phyloP scores from a whole-genome alignment of 2,113 vertebrate species.

The Oxyruncus cristatus region DNA sequence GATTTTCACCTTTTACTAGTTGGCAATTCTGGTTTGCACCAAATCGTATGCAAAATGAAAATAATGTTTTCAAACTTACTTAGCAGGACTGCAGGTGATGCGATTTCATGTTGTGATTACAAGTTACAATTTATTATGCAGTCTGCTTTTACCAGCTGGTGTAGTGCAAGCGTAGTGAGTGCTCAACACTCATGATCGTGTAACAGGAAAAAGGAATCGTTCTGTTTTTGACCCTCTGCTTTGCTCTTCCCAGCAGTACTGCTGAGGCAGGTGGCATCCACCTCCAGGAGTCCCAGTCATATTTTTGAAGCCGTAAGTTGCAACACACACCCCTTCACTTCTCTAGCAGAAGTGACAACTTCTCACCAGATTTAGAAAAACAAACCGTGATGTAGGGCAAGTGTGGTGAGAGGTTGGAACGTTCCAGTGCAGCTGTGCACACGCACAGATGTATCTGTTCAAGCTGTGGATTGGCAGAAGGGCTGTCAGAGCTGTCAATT shows the following conservation, averaged over 20 bases:
- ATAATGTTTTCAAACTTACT: neutral
- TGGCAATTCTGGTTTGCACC: neutral
- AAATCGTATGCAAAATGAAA: neutral
- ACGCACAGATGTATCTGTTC: rapidly evolving
- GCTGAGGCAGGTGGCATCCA: neutral
- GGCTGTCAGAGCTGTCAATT: neutral
- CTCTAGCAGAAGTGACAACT: neutral
- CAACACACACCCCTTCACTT: neutral
- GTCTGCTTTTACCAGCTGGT: neutral
- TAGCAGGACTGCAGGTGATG: neutral
- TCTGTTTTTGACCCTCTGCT: neutral
- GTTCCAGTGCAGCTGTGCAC: neutral
- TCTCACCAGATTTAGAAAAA: neutral
- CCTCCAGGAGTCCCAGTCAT: neutral
- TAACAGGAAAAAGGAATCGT: neutral
- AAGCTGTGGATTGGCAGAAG: neutral
- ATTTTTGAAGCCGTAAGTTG: neutral
- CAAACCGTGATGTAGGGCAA: neutral
- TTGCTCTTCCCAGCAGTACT: neutral
- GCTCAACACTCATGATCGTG: too few relatives aligned
- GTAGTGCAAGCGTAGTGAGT: neutral
- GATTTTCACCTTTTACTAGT: neutral
- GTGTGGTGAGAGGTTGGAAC: neutral
- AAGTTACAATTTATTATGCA: rapidly evolving
- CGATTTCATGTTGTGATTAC: neutral